These are phyloP conservation scores for Cephus cinctus DNA, from an alignment of 1,140 invertebrate genomes.

Conservation along the genomic window DNA sequence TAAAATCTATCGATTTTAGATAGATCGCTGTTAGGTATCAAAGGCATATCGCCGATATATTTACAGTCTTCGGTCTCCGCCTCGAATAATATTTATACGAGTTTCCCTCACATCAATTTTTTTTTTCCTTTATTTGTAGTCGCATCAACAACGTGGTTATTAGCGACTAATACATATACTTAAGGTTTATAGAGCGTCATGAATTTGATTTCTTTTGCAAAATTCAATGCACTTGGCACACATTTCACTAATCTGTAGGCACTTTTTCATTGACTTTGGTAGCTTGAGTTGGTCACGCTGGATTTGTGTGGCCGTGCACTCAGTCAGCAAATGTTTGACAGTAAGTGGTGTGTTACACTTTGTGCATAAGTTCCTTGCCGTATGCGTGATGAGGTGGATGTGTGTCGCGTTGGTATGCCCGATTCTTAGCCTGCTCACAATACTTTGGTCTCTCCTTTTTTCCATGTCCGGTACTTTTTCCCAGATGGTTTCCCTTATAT, in stretches of 20 bases:
- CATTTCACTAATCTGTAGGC: background rate
- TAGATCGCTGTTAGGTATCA: no score
- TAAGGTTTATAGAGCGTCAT: no score
- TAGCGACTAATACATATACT: no score
- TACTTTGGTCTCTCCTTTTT: background rate
- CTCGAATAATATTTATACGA: no score
- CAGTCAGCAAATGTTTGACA: background rate
- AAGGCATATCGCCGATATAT: no score
- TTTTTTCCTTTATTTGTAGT: no score
- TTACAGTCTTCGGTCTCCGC: no score
- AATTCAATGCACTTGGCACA: background rate
- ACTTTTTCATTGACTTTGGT: background rate
- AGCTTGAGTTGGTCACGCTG: background rate
- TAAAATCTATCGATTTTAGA: no score
- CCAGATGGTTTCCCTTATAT: no score
- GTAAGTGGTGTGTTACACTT: background rate
- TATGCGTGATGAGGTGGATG: background rate
- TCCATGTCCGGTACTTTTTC: background rate
- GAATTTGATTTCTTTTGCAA: constrained; percentile 1
- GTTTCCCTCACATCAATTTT: no score
- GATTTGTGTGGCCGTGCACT: background rate
- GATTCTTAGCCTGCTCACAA: background rate
- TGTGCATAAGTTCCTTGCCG: background rate
- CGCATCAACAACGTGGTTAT: no score
- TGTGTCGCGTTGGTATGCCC: background rate